phyloP scores from a whole-genome alignment of 35 echinoderm and acorn worm genomes.

The Ophiothrix spiculata region DNA sequence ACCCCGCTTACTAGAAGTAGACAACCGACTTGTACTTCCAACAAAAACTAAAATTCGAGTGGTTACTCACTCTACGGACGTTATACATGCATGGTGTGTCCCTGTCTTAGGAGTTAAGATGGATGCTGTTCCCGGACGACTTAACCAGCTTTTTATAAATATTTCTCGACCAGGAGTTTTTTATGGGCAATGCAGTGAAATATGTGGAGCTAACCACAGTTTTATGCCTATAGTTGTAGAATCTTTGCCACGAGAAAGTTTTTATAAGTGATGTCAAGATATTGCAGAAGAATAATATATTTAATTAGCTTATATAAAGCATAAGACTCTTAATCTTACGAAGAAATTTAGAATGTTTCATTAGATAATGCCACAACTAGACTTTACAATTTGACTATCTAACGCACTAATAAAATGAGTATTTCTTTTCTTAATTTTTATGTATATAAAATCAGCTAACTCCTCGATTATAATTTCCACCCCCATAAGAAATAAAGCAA shows the following conservation, averaged over 20 bases:
- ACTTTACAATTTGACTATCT: conserved; percentile 34
- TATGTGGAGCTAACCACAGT: conserved; percentile 75
- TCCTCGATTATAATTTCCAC: neutral
- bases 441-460: neutral
- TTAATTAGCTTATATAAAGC: conserved; percentile 71
- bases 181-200: conserved; percentile 87
- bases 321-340: conserved; percentile 77
- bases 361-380: conserved; percentile 58
- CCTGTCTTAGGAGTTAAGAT: conserved; percentile 78
- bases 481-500: neutral
- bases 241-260: conserved; percentile 35
- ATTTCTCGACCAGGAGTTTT: conserved; percentile 51
- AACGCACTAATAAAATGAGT: conserved; percentile 42
- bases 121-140: conserved; percentile 69
- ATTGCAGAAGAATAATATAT: conserved; percentile 48
- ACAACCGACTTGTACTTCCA: conserved; percentile 52
- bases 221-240: conserved; percentile 90
- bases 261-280: conserved; percentile 42
- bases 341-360: neutral
- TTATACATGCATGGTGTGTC: conserved; percentile 67
- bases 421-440: neutral
- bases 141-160: conserved; percentile 52
- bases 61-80: conserved; percentile 54
- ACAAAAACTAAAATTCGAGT: conserved; percentile 56
- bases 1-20: conserved; percentile 67